Evolutionary conservation across 2,797 vertebrate species (phyloP).

Genomic region (Mormyrus proboscirostris): DNA sequence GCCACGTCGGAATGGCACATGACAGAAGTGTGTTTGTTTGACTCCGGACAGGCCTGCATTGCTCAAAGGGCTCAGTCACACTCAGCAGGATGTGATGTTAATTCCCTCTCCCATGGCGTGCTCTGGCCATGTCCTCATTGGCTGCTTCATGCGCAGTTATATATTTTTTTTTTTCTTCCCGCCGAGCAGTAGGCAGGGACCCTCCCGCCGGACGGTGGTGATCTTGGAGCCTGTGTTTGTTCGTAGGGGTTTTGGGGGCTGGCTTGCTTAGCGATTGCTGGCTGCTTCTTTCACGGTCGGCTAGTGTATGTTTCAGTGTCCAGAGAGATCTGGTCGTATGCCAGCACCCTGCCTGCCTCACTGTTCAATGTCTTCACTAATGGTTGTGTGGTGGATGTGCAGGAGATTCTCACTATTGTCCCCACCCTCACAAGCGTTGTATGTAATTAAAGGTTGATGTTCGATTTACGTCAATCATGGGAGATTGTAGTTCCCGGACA

Average conservation of each 20-base stretch:
- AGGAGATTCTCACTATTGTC: background rate
- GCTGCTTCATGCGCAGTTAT: background rate
- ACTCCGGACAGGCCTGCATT: background rate
- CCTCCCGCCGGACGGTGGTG: background rate
- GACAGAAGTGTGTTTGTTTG: constrained; percentile 27
- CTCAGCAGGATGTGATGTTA: background rate
- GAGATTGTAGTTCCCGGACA: background rate
- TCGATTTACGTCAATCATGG: background rate
- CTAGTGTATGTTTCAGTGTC: background rate
- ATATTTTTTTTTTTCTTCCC: background rate
- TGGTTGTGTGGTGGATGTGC: background rate
- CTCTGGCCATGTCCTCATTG: background rate
- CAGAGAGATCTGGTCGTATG: background rate
- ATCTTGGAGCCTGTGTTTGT: background rate
- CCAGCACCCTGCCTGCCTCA: background rate
- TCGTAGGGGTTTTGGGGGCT: background rate
- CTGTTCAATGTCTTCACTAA: background rate
- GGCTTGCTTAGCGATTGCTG: background rate
- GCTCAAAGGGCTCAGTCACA: background rate
- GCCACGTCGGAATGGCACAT: constrained; percentile 21
- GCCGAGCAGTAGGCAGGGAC: background rate
- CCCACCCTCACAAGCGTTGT: background rate
- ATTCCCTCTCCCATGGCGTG: background rate
- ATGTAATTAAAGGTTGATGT: background rate
- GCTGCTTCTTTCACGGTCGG: background rate